phyloP scores from a whole-genome alignment of 2,888 invertebrate genomes.

The Hyposoter didymator region DNA sequence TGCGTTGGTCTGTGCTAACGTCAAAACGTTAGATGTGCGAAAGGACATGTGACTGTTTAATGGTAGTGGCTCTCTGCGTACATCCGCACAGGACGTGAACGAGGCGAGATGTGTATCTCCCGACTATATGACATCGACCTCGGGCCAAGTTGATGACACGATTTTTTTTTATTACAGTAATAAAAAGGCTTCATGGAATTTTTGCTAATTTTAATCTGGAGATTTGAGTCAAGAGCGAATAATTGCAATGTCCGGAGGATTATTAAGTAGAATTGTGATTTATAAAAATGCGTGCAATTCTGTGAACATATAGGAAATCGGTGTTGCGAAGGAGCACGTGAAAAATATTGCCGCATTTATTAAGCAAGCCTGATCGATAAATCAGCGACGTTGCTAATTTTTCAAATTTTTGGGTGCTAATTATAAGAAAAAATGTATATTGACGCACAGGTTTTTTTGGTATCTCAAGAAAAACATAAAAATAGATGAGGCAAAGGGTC shows the following conservation, averaged over 20 bases:
- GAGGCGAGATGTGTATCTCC: slow-evolving; percentile 76
- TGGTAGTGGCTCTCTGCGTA: slow-evolving; percentile 61
- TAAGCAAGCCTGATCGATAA: slow-evolving; percentile 4
- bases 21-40: slow-evolving; percentile 9
- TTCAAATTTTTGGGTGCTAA: slow-evolving; percentile 26
- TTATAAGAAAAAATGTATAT: slow-evolving; percentile 40
- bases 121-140: slow-evolving; percentile 72
- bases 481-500: slow-evolving; percentile 50
- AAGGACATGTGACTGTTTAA: slow-evolving; percentile 76
- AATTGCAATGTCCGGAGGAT: background rate
- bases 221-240: background rate
- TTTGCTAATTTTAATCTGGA: background rate
- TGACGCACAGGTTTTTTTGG: slow-evolving; percentile 18
- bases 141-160: slow-evolving; percentile 43
- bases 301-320: background rate
- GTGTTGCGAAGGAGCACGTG: background rate
- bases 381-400: slow-evolving; percentile 21
- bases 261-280: background rate
- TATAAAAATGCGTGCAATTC: background rate
- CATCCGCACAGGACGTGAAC: slow-evolving; percentile 73
- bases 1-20: background rate
- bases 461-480: slow-evolving; percentile 10
- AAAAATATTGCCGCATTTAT: slow-evolving; percentile 14
- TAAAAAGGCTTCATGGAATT: background rate
- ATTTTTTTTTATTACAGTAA: slow-evolving; percentile 20